phyloP scores from a whole-genome alignment of 2,797 vertebrate species.

The Thamnophis elegans region DNA sequence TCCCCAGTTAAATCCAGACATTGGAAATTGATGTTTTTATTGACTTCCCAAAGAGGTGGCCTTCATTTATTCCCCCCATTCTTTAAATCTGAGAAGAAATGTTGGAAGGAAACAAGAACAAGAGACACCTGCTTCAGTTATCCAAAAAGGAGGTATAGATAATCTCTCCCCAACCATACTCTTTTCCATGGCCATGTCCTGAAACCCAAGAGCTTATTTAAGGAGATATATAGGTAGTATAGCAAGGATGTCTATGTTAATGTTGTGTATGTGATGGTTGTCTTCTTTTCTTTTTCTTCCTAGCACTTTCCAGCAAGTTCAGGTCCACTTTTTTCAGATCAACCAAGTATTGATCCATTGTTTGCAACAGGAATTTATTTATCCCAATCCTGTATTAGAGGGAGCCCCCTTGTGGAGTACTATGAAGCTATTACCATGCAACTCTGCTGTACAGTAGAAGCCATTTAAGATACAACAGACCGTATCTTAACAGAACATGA shows the following conservation, averaged over 20 bases:
- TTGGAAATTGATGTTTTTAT: neutral
- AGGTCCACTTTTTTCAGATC: neutral
- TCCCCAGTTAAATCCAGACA: neutral
- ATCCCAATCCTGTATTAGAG: too few relatives aligned
- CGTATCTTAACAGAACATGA: too few relatives aligned
- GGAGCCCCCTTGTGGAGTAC: too few relatives aligned
- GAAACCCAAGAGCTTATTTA: neutral
- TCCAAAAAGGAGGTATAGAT: neutral
- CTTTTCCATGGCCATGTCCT: neutral
- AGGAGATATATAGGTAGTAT: neutral
- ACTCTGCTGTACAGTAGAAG: too few relatives aligned
- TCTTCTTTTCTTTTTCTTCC: neutral
- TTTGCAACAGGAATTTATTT: neutral
- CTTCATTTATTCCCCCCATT: neutral
- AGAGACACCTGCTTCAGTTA: neutral
- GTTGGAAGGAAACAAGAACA: neutral
- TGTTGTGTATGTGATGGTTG: neutral
- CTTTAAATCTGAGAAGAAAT: neutral
- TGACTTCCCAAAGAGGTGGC: neutral
- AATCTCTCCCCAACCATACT: neutral
- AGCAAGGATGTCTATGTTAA: neutral
- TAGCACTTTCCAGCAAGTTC: neutral
- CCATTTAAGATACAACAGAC: too few relatives aligned
- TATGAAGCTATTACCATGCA: too few relatives aligned
- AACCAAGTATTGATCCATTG: neutral